Percentiles rank a stretch among this genome's conserved stretches.
phyloP scores from a whole-genome alignment of 2,888 invertebrate genomes.

The Hyppa rectilinea region DNA sequence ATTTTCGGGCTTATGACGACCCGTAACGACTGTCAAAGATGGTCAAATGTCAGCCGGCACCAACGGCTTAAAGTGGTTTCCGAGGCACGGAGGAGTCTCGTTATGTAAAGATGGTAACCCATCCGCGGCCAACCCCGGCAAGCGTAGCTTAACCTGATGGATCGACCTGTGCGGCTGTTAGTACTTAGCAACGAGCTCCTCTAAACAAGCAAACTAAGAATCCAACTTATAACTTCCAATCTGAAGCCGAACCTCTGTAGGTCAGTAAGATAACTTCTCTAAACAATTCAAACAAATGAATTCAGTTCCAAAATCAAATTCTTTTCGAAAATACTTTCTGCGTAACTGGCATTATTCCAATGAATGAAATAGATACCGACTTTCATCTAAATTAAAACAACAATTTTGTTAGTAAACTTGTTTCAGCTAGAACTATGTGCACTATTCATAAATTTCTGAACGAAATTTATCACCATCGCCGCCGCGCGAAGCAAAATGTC shows the following conservation, averaged over 20 bases:
- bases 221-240: background rate
- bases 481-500: slow-evolving; percentile 48
- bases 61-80: too few species aligned
- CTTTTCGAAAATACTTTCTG: slow-evolving; percentile 11
- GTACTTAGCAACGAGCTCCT: too few species aligned
- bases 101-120: too few species aligned
- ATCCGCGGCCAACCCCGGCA: too few species aligned
- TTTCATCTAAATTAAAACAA: slow-evolving; percentile 21
- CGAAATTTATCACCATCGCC: slow-evolving; percentile 49
- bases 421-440: slow-evolving; percentile 26
- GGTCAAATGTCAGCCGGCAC: too few species aligned
- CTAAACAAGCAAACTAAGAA: background rate
- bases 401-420: background rate
- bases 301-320: slow-evolving; percentile 5
- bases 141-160: too few species aligned
- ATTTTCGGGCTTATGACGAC: too few species aligned
- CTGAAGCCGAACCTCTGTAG: background rate
- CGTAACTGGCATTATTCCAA: slow-evolving; percentile 6
- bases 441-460: slow-evolving; percentile 54
- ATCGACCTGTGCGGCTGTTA: too few species aligned
- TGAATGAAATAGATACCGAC: slow-evolving; percentile 25
- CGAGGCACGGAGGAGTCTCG: too few species aligned
- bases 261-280: background rate
- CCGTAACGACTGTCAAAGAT: too few species aligned
- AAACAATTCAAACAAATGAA: slow-evolving; percentile 14